Conservation (phyloP, 2,888 invertebrate species). For the Acholoe squamosa region DNA sequence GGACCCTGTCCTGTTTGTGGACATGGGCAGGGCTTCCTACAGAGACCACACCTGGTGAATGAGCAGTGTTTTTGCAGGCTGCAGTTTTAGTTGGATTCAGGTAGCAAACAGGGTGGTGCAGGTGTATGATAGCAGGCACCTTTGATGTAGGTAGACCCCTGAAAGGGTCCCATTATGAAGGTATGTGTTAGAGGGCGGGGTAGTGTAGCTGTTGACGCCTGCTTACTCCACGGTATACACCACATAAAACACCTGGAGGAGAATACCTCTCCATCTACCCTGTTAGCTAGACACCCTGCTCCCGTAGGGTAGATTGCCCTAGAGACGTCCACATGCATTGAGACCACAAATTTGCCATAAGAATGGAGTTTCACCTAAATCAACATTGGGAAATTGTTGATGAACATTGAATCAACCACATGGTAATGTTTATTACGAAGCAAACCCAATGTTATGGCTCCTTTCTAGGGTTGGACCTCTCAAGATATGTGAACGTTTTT, state of each 20-base stretch:
- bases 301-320: too few species aligned
- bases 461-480: too few species aligned
- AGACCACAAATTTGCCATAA: too few species aligned
- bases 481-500: too few species aligned
- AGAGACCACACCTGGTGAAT: neutral
- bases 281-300: neutral
- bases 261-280: neutral
- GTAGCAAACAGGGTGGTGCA: neutral
- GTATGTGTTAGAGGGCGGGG: neutral
- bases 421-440: too few species aligned
- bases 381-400: too few species aligned
- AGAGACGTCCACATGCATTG: too few species aligned
- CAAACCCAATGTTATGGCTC: too few species aligned
- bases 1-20: too few species aligned
- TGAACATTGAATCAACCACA: too few species aligned
- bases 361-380: too few species aligned
- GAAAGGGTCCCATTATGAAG: neutral
- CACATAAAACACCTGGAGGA: conserved; percentile 20
- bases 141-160: conserved; percentile 2
- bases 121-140: neutral
- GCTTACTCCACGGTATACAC: neutral
- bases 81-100: too few species aligned
- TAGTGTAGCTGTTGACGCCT: neutral
- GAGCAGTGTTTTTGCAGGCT: neutral
- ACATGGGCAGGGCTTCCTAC: neutral